Conservation (phyloP, 2,888 invertebrate genomes). For the Tenthredo distinguenda region DNA sequence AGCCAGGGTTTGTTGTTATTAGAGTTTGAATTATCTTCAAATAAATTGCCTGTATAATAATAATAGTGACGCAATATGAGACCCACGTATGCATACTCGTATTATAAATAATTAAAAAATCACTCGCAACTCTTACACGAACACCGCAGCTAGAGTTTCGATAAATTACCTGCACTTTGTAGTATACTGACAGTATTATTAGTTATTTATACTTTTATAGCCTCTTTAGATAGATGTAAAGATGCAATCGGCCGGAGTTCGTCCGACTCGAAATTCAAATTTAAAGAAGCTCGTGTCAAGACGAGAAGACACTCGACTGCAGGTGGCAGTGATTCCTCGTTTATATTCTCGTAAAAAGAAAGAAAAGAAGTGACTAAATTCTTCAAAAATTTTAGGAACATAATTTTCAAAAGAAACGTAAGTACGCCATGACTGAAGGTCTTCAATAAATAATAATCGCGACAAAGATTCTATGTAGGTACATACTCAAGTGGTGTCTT, state of each 20-base stretch:
- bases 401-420: neutral
- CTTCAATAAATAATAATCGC: too few relatives aligned
- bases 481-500: neutral
- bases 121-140: constrained; percentile 3
- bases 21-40: neutral
- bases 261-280: neutral
- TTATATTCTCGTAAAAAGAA: neutral
- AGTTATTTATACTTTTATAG: neutral
- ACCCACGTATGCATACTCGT: neutral
- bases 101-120: neutral
- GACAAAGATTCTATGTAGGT: neutral
- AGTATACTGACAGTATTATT: neutral
- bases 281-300: neutral
- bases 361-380: neutral
- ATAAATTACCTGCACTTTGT: neutral
- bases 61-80: neutral
- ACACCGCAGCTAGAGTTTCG: neutral
- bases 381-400: neutral
- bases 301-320: neutral
- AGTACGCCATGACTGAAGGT: too few relatives aligned
- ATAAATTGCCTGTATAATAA: neutral
- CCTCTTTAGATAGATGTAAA: neutral
- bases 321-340: neutral
- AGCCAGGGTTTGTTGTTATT: neutral
- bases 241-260: neutral